These are phyloP conservation scores for Lanius collurio DNA, from an alignment of 2,113 vertebrate genomes.

Conservation along the genomic window DNA sequence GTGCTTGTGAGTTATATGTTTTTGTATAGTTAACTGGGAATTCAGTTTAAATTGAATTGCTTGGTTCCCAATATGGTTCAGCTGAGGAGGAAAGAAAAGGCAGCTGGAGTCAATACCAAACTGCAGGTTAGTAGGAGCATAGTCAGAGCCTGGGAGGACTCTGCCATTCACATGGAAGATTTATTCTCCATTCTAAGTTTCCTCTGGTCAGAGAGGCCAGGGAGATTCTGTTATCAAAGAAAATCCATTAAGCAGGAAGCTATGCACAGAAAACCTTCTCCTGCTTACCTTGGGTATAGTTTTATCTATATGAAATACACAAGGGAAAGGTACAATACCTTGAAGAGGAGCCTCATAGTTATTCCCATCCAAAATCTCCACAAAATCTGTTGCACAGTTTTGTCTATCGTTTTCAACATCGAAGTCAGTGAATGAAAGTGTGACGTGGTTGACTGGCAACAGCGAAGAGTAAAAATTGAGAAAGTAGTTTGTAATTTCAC, in stretches of 20 bases:
- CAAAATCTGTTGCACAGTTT: slow-evolving; percentile 80
- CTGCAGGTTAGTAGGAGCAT: not conserved
- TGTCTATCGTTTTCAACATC: slow-evolving; percentile 62
- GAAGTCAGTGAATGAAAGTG: slow-evolving; percentile 90
- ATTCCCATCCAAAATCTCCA: slow-evolving; percentile 88
- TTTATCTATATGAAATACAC: not conserved
- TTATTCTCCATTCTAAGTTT: not conserved
- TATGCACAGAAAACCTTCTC: not conserved
- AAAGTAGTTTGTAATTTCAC: not conserved
- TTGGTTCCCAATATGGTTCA: not conserved
- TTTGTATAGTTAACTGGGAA: not conserved
- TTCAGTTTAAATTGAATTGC: not conserved
- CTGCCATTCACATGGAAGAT: not conserved
- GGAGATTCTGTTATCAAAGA: not conserved
- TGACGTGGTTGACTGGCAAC: slow-evolving; percentile 87
- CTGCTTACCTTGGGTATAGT: not conserved
- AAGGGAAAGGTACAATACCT: slow-evolving; percentile 49
- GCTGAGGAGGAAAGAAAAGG: slow-evolving; percentile 7
- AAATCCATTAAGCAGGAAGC: not conserved
- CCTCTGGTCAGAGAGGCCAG: not conserved
- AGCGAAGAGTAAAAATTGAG: not conserved
- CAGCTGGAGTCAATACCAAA: not conserved
- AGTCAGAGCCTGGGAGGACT: not conserved
- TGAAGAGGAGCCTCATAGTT: slow-evolving; percentile 77
- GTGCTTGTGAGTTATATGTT: not conserved